These are phyloP conservation scores for Caenorhabditis parvicauda DNA, from an alignment of 2,888 invertebrate genomes.

Conservation along the genomic window DNA sequence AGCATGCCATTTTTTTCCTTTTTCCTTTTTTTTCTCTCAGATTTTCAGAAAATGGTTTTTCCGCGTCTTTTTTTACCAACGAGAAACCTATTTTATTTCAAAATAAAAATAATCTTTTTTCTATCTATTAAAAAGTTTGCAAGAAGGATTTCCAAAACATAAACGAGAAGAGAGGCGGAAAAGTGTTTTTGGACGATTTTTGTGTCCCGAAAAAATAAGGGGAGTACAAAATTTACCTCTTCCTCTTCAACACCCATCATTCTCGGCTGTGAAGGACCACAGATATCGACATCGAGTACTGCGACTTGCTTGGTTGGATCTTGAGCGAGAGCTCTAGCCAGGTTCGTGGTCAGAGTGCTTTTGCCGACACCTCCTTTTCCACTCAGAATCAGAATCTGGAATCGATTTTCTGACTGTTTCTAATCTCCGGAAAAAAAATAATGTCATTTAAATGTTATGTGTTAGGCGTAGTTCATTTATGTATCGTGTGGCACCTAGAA, in stretches of 20 bases:
- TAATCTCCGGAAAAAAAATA: not conserved
- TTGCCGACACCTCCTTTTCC: constrained; percentile 99
- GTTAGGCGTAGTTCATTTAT: no score
- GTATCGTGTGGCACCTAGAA: no score
- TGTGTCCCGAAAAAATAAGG: no score
- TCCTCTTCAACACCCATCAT: constrained; percentile 87
- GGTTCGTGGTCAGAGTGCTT: constrained; percentile 89
- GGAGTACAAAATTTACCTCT: constrained; percentile 57
- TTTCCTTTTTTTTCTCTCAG: not conserved
- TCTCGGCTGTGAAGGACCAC: constrained; percentile 94
- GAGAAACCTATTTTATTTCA: not conserved
- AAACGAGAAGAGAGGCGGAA: no score
- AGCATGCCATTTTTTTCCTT: not conserved
- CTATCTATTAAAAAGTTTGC: no score
- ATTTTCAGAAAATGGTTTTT: not conserved
- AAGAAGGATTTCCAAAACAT: not conserved
- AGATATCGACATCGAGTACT: constrained; percentile 92
- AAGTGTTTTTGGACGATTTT: no score
- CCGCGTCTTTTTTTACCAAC: not conserved
- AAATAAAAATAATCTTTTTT: no score
- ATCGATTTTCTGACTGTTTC: not conserved
- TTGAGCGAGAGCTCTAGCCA: constrained; percentile 77
- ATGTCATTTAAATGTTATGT: not conserved
- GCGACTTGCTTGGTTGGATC: constrained; percentile 70
- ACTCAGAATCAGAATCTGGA: constrained; percentile 81